phyloP scores from a whole-genome alignment of 2,113 vertebrate species.

The Clarias gariepinus region DNA sequence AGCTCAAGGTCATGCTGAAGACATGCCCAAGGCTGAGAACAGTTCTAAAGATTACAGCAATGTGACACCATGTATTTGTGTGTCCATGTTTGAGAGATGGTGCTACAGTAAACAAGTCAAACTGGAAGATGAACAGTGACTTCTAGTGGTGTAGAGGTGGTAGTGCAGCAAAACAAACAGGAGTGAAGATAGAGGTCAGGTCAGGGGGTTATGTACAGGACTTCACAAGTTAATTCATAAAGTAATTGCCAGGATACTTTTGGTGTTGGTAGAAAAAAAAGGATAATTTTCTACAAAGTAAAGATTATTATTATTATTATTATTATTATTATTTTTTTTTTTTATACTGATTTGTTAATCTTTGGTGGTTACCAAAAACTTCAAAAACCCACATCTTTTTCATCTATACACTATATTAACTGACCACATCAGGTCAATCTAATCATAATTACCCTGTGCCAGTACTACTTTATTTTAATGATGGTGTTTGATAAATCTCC shows the following conservation, averaged over 20 bases:
- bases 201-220: neutral
- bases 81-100: neutral
- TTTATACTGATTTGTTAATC: neutral
- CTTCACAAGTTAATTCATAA: neutral
- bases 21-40: conserved; percentile 16
- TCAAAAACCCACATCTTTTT: neutral
- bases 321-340: too few relatives aligned
- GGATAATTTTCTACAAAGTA: neutral
- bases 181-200: neutral
- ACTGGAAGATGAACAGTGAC: conserved; percentile 50
- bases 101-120: neutral
- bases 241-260: neutral
- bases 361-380: neutral
- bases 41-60: conserved; percentile 23
- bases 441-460: neutral
- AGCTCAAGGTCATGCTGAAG: conserved; percentile 18
- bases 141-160: conserved; percentile 41
- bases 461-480: neutral
- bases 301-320: too few relatives aligned
- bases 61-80: neutral
- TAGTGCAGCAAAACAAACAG: conserved; percentile 15
- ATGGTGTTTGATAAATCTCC: neutral
- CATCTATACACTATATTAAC: neutral
- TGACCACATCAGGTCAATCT: too few relatives aligned
- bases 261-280: neutral